Evolutionary conservation across 1,140 invertebrate species (phyloP), one percentile per base, ranked within the genome.

Genomic region (Ceratitis capitata): DNA sequence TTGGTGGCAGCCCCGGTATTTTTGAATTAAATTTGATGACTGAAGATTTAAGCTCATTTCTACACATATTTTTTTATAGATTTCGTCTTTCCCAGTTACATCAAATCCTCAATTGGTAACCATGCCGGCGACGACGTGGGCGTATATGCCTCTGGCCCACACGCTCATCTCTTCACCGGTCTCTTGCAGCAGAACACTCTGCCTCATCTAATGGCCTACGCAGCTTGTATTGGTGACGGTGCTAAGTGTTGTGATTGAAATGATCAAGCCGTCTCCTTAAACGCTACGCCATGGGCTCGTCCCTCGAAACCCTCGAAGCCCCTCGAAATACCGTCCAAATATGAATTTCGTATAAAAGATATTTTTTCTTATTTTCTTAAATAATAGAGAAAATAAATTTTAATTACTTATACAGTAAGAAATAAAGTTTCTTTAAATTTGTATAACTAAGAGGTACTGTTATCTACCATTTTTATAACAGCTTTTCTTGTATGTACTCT

Each of bases 151-250:
- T 92, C 88, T 0, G 92, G 92, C 3, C 96, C 97, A 9, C 94
- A 94, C 90, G 92, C 94, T 3, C 95, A 97, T 88, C 92, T 97
- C 16, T 94, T 97, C 84, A 93, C 93, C 53, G 95, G 96, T 12
- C 94, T 95, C 1, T 94, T 96, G 89, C 96, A 97, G 86, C 96
- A 97, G 90, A 95, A 94, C 88, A 95, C 96, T 88, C 94, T 97
- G 29, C 94, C 96, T 42, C 95, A 96, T 89, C 93, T 95, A 14
- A 94, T 97, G 88, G 95, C 95, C 1, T 95, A 95, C 86, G 94
- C 95, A 2, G 92, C 93, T n/a, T 61, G 85, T 49, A 85, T 85
- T 49, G 85, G 85, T 3, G 45, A 85, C 26, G 85, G 85, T 23
- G 74, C 78, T 14, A 85, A 78, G 9, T 32, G 9, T 5, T 85